Conservation (phyloP, 2,797 vertebrate species). For the Rhincodon typus region DNA sequence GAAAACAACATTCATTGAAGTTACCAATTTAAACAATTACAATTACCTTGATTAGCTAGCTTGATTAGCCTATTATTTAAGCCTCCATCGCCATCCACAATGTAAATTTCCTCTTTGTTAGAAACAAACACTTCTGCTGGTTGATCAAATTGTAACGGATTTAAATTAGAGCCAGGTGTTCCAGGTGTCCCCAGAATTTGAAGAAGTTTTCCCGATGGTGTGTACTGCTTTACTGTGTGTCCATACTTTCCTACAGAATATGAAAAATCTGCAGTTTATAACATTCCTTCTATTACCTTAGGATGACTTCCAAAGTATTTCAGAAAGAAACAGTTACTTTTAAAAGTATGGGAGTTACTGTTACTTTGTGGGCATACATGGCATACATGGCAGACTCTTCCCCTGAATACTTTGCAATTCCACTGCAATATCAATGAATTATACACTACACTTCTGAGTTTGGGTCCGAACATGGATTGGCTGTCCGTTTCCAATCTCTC, state of each 20-base stretch:
- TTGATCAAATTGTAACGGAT: slow-evolving; percentile 85
- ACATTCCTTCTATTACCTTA: not conserved
- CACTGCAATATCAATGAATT: not conserved
- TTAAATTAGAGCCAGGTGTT: slow-evolving; percentile 67
- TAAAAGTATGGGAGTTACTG: not conserved
- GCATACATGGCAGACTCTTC: not conserved
- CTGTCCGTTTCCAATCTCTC: not conserved
- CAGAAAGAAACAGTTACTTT: not conserved
- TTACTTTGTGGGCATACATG: not conserved
- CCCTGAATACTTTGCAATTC: not conserved
- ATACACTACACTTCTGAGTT: not conserved
- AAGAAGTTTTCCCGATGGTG: slow-evolving; percentile 71
- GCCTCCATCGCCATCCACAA: slow-evolving; percentile 91
- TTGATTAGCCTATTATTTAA: slow-evolving; percentile 91
- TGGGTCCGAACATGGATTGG: not conserved
- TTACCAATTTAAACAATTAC: not conserved
- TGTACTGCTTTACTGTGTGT: slow-evolving; percentile 86
- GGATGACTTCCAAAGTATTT: not conserved
- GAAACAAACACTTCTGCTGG: slow-evolving; percentile 85
- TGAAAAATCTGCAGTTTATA: slow-evolving; percentile 33
- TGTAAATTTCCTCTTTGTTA: slow-evolving; percentile 75
- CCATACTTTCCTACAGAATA: slow-evolving; percentile 66
- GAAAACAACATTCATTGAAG: not conserved
- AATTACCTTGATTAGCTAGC: slow-evolving; percentile 63
- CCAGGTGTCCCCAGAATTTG: slow-evolving; percentile 78